Conservation (phyloP, 2,888 invertebrate genomes). For the Sesia bembeciformis region DNA sequence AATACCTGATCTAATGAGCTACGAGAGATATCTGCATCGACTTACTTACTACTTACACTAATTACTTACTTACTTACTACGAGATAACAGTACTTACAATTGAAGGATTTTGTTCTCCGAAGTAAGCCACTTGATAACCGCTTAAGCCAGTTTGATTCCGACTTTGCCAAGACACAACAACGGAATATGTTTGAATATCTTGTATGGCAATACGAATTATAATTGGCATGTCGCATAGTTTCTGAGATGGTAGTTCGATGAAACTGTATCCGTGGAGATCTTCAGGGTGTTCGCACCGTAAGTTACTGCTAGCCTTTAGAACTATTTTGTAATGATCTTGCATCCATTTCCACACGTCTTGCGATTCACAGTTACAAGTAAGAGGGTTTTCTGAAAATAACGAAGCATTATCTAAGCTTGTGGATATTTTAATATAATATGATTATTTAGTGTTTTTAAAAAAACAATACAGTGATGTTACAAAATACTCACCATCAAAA, state of each 20-base stretch:
- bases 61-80: too few relatives aligned
- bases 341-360: conserved; percentile 94
- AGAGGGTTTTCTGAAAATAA: conserved; percentile 85
- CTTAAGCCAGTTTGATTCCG: conserved; percentile 88
- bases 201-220: conserved; percentile 89
- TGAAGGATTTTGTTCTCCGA: conserved; percentile 69
- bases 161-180: conserved; percentile 92
- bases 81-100: conserved; percentile 60
- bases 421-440: background rate
- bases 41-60: conserved; percentile 3
- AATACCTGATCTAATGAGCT: background rate
- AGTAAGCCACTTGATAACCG: conserved; percentile 90
- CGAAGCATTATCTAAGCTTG: background rate
- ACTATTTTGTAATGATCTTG: conserved; percentile 88
- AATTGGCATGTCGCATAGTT: conserved; percentile 89
- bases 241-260: conserved; percentile 84
- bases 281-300: conserved; percentile 89
- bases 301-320: conserved; percentile 71
- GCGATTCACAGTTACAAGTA: conserved; percentile 91
- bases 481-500: conserved; percentile 81
- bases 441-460: background rate
- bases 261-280: conserved; percentile 85
- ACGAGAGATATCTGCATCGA: background rate
- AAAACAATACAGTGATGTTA: background rate
- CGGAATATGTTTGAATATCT: conserved; percentile 90